Base-by-base conservation (phyloP, 92 coral and sea anemone genomes). In the Plumapathes pennacea region DNA sequence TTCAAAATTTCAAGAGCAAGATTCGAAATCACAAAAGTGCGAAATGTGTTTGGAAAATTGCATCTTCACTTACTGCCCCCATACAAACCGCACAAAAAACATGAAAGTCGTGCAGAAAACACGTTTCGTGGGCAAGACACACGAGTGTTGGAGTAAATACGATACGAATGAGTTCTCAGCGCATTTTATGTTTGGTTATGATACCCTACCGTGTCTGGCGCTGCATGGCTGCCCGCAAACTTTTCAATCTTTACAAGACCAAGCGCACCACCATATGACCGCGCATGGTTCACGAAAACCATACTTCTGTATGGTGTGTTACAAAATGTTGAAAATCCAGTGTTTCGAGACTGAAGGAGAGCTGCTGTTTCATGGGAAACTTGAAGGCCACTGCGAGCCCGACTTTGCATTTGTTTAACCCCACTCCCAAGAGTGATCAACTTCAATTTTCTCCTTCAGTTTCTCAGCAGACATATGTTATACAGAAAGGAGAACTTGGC, bases 191-290 rank as follows among this genome's bases (percentile, higher is more conserved):
- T 88, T 61, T 63, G 89, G 84, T 22, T 88, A 88, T 62, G 89
- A 88, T 25, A 55, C 27, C 3, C 64, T 88, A 23, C 96, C 96
- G 12, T 88, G 96, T 52, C 76, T 88, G 54, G 96, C 86, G 33
- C 69, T 77, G 63, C 72, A 79, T 9, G 96, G 96, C 4, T 88
- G 96, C 75, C 76, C 76, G 67, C 72, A 61, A 53, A 70, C 86
- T 4, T 88, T 88, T 55, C 60, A 62, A 11, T 64, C 96, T 10
- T 43, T 73, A 25, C 96, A 88, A 50, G 96, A 83, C 43, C 96
- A 88, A 29, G 96, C 90, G 11, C 96, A 88, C 40, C 96, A 88
- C 63, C 96, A 88, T 84, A 83, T 83, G 80, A 88, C 90, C 28
- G 83, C 77, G 36, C 96, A 88, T 42, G 96, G 90, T 54, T 88